Evolutionary conservation across 1,140 invertebrate species (phyloP), one percentile per base, ranked within the genome.

Genomic region (Globodera rostochiensis): DNA sequence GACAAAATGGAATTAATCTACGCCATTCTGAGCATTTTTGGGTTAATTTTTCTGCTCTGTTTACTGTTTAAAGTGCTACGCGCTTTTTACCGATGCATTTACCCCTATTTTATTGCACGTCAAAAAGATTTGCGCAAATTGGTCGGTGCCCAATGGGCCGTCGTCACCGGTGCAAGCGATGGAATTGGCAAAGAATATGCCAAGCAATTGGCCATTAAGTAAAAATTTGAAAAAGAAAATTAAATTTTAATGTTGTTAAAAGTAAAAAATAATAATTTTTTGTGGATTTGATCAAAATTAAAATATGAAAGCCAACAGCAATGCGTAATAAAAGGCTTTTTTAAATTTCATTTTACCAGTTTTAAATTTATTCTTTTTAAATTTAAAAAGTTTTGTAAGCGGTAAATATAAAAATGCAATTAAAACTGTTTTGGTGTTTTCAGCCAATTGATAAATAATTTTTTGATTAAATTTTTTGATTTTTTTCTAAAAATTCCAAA

Each of bases 161-260:
- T 90, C 45, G 80, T 89, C 3, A 89, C 88, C 13, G 88, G 88
- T 15, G 75, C 79, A 7, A 89, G 88, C 47, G 88, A 89, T 78
- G 88, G 88, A 19, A 90, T 90, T 77, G 88, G 88, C 45, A 85
- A 84, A 74, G 88, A 86, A 7, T 89, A 90, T 76, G 87, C 84
- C 6, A 78, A 78, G 9, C 87, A 90, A 57, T 80, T 89, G 50
- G 89, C 88, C 11, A 81, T 74, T 45, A 79, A 80, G 69, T 84
- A 85, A 9, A n/a, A 64, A 64, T 21, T 64, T 60, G 11, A 15
- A 19, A 19, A 25, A 25, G 25, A 3, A 64, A 19, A 64, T 64
- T 19, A 64, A 19, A 36, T 36, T 2, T 36, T 36, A 36, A 36
- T 36, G 36, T 36, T 3, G 36, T 36, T 36, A 36, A 36, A 36